Conservation (phyloP, 2,113 vertebrate genomes). For the Vulpes vulpes region DNA sequence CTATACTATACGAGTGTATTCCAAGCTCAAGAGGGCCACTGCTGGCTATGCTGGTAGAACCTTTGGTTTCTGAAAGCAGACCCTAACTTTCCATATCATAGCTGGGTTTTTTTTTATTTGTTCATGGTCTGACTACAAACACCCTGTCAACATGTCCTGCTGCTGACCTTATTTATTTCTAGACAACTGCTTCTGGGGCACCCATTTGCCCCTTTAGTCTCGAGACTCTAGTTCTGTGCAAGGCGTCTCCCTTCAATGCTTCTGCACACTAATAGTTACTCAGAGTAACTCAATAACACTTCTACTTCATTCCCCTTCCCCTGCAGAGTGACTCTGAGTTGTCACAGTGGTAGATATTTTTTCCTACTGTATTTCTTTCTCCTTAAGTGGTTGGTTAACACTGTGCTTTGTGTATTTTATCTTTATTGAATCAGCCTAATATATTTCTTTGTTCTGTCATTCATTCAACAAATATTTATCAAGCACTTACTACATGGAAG, state of each 20-base stretch:
- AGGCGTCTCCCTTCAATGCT: neutral
- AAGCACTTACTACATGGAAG: neutral
- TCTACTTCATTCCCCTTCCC: neutral
- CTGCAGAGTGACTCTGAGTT: neutral
- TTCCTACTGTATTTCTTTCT: neutral
- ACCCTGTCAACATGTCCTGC: neutral
- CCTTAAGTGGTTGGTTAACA: neutral
- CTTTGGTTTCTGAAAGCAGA: neutral
- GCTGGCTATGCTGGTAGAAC: neutral
- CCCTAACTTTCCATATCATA: neutral
- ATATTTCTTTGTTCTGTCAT: neutral
- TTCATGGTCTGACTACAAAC: neutral
- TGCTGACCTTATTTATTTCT: neutral
- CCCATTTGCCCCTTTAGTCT: neutral
- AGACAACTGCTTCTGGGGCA: neutral
- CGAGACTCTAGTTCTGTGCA: neutral
- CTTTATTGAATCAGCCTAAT: neutral
- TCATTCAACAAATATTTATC: neutral
- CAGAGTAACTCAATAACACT: neutral
- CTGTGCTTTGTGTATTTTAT: neutral
- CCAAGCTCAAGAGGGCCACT: neutral
- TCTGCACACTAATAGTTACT: neutral
- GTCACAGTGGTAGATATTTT: neutral
- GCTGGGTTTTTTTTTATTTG: neutral
- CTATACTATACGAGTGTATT: neutral